phyloP scores from a whole-genome alignment of 1,140 invertebrate genomes.

The Protaetia brevitarsis region DNA sequence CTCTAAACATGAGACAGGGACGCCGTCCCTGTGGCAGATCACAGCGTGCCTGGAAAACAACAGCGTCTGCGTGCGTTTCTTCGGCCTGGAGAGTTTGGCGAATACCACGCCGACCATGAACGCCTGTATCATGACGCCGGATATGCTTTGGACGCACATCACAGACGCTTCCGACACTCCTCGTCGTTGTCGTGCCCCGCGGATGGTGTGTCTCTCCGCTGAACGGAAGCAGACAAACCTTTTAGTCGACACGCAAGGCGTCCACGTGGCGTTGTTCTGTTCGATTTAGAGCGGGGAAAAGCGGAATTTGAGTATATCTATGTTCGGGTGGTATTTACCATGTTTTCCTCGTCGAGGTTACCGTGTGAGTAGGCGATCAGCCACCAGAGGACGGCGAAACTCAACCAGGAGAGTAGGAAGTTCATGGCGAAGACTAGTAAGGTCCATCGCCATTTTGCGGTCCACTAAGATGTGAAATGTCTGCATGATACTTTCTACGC shows the following conservation, averaged over 20 bases:
- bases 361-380: slow-evolving; percentile 79
- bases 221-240: slow-evolving; percentile 77
- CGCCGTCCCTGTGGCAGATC: slow-evolving; percentile 81
- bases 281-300: slow-evolving; percentile 6
- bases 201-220: slow-evolving; percentile 87
- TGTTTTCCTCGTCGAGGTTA: slow-evolving; percentile 58
- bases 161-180: slow-evolving; percentile 85
- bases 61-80: slow-evolving; percentile 88
- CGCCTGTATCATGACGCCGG: slow-evolving; percentile 80
- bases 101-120: slow-evolving; percentile 88
- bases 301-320: slow-evolving; percentile 30
- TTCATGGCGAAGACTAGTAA: slow-evolving; percentile 83
- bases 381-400: slow-evolving; percentile 84
- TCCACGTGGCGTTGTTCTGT: slow-evolving; percentile 58
- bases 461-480: slow-evolving; percentile 81
- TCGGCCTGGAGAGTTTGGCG: slow-evolving; percentile 78
- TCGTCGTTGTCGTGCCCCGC: slow-evolving; percentile 79
- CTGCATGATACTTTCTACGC: slow-evolving; percentile 79
- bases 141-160: slow-evolving; percentile 84
- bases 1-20: slow-evolving; percentile 87
- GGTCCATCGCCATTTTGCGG: slow-evolving; percentile 90
- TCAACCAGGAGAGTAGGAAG: slow-evolving; percentile 82
- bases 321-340: slow-evolving; percentile 26
- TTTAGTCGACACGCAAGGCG: slow-evolving; percentile 73
- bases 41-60: slow-evolving; percentile 87